Base-by-base conservation (phyloP, 2,797 vertebrate genomes). In the Centroberyx gerrardi region DNA sequence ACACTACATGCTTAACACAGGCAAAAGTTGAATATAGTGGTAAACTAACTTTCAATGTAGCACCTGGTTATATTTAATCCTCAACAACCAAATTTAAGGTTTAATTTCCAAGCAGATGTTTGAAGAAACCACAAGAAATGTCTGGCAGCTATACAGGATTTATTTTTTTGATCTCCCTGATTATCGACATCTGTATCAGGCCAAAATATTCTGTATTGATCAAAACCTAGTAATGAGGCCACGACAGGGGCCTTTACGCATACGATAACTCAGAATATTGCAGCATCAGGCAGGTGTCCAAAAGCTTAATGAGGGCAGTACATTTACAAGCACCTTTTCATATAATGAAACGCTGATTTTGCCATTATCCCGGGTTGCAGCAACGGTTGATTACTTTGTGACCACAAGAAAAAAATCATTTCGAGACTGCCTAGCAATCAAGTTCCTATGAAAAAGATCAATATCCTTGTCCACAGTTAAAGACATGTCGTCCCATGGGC, bases 381-480 rank as follows among this genome's bases (percentile, higher is more conserved):
- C 55, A 52, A 56, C 52, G 51, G 48, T 5, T 66, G 56, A 81
- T 72, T 68, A 63, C 44, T 58, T 14, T 64, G 53, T 31, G 36
- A 80, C 78, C 73, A 69, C 68, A 68, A 60, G 67, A 38, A 54
- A 55, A 75, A 54, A 75, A 74, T 77, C 44, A 64, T 66, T 78
- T 67, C 54, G 29, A 59, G 52, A 77, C 33, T 53, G 64, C 27
- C 28, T 59, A 38, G 55, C 51, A 62, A 60, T 72, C 44, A 54
- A 14, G 12, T 38, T 28, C n/a, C 58, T 58, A n/a, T 8, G 79
- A 74, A 72, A 66, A 77, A 66, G 63, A 89, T 85, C 75, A 78
- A 90, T 84, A 84, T 22, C 38, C 8, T 13, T 55, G 3, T 78
- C 66, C 79, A 62, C 72, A 72, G 65, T 44, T 68, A 75, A 74